Evolutionary conservation across 2,113 vertebrate species (phyloP).

Genomic region (Gasterosteus nipponicus): DNA sequence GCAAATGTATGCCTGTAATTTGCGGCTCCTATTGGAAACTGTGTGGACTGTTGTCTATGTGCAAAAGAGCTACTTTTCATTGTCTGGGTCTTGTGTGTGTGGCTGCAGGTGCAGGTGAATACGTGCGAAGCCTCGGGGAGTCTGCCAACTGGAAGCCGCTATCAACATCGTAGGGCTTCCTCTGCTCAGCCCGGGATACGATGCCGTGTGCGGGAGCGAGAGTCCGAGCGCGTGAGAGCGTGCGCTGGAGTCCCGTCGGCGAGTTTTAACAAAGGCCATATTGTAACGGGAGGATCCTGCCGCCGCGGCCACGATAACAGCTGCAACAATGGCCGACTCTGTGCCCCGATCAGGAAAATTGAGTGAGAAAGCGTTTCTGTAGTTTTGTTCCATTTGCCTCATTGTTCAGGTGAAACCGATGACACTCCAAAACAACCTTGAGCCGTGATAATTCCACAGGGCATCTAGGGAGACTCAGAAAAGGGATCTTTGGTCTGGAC

Average conservation of each 20-base stretch:
- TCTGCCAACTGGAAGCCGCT: constrained; percentile 34
- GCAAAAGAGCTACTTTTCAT: not conserved
- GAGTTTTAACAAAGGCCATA: constrained; percentile 56
- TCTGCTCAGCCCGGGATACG: constrained; percentile 51
- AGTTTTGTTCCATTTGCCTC: constrained; percentile 42
- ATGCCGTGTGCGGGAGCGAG: not conserved
- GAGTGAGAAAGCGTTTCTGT: constrained; percentile 29
- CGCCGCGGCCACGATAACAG: constrained; percentile 61
- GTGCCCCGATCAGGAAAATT: constrained; percentile 42
- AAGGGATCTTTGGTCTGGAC: constrained; percentile 32
- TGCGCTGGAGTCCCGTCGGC: constrained; percentile 37
- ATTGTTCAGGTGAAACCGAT: constrained; percentile 50
- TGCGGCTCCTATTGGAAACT: constrained; percentile 17
- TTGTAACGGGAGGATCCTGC: constrained; percentile 56
- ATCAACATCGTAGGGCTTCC: constrained; percentile 63
- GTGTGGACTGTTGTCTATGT: constrained; percentile 4
- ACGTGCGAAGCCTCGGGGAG: constrained; percentile 35
- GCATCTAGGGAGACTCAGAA: constrained; percentile 31
- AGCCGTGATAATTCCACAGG: constrained; percentile 34
- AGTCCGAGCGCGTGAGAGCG: constrained; percentile 13
- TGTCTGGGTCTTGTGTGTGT: constrained; percentile 5
- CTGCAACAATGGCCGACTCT: constrained; percentile 44
- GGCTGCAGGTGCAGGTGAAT: constrained; percentile 19
- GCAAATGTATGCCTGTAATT: constrained; percentile 10
- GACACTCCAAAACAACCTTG: constrained; percentile 66